Percentiles rank a stretch among this genome's conserved stretches.
phyloP scores from a whole-genome alignment of 53 echinoderm and acorn worm genomes.

The Paracentrotus lividus region DNA sequence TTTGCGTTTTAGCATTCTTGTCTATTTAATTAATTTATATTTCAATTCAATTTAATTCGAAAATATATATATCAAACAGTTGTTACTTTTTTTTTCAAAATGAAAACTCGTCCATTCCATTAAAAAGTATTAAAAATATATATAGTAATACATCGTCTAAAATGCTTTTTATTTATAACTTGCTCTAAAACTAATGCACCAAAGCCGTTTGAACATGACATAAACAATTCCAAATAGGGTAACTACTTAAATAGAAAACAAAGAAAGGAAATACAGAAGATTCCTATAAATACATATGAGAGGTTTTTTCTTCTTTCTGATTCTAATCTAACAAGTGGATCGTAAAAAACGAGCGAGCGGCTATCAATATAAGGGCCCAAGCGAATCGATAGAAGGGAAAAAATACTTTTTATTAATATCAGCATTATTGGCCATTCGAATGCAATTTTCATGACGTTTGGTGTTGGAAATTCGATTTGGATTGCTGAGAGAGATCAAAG shows the following conservation, averaged over 20 bases:
- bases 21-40: too few relatives aligned
- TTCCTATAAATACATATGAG: conserved; percentile 33
- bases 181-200: background rate
- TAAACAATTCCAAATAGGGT: background rate
- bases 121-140: too few relatives aligned
- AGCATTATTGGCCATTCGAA: conserved; percentile 43
- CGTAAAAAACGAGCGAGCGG: background rate
- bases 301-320: conserved; percentile 3
- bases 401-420: background rate
- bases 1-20: too few relatives aligned
- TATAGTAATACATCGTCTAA: too few relatives aligned
- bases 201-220: background rate
- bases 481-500: background rate
- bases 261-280: conserved; percentile 14
- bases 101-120: too few relatives aligned
- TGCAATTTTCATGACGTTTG: conserved; percentile 59
- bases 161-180: background rate
- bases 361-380: background rate
- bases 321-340: background rate
- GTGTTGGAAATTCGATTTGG: conserved; percentile 62
- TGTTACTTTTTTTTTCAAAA: too few relatives aligned
- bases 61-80: too few relatives aligned
- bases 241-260: background rate
- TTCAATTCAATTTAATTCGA: too few relatives aligned
- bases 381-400: background rate